These are phyloP conservation scores for Toxostoma redivivum DNA, from an alignment of 2,113 vertebrate species.

Conservation along the genomic window DNA sequence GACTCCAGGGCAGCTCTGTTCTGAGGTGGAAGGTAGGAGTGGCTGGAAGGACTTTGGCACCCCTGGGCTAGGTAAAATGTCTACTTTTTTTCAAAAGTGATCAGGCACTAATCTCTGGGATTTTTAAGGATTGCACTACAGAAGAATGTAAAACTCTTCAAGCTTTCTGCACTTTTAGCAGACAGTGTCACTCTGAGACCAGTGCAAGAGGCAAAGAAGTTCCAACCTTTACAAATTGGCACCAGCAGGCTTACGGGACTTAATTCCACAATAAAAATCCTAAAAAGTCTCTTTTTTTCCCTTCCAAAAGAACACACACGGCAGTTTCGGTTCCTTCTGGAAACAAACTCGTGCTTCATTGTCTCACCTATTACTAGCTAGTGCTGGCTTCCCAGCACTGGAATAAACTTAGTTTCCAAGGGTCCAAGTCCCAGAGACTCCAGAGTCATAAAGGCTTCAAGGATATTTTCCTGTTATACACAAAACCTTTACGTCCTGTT, in stretches of 20 bases:
- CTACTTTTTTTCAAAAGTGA: slow-evolving; percentile 69
- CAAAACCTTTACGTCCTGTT: slow-evolving; percentile 48
- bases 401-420: slow-evolving; percentile 64
- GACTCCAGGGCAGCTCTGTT: slow-evolving; percentile 71
- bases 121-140: slow-evolving; percentile 76
- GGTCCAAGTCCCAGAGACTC: slow-evolving; percentile 75
- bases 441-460: slow-evolving; percentile 47
- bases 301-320: slow-evolving; percentile 44
- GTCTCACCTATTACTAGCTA: slow-evolving; percentile 35
- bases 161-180: slow-evolving; percentile 68
- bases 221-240: slow-evolving; percentile 41
- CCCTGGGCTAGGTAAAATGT: slow-evolving; percentile 66
- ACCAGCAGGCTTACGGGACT: slow-evolving; percentile 67
- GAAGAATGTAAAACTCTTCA: slow-evolving; percentile 70
- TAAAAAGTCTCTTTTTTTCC: slow-evolving; percentile 46
- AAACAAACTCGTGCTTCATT: slow-evolving; percentile 51
- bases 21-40: slow-evolving; percentile 36
- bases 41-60: slow-evolving; percentile 56
- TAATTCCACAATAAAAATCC: neutral
- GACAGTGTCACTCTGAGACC: slow-evolving; percentile 59
- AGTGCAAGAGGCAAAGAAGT: slow-evolving; percentile 63
- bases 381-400: slow-evolving; percentile 51
- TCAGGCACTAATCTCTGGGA: slow-evolving; percentile 76
- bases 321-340: slow-evolving; percentile 66
- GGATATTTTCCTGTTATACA: slow-evolving; percentile 46